Evolutionary conservation across 2,797 vertebrate species (phyloP).

Genomic region (Pseudomugil tenellus): DNA sequence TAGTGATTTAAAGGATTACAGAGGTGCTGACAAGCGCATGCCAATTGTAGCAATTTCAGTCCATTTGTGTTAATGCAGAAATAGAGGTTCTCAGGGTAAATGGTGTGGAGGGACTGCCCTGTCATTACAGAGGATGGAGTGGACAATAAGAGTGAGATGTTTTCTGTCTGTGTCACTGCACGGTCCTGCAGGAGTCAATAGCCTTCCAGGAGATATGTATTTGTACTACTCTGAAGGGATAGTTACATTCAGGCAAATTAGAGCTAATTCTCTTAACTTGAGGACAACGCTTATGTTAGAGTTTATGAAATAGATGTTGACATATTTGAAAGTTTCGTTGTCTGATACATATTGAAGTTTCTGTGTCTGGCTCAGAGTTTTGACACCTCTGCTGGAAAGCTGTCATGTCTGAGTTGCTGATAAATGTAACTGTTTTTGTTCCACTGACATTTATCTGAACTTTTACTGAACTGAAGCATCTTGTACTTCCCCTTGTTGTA

Average conservation of each 20-base stretch:
- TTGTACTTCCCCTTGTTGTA: no score
- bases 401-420: no score
- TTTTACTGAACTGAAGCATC: no score
- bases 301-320: no score
- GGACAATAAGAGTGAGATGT: constrained; percentile 43
- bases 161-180: constrained; percentile 39
- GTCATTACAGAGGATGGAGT: constrained; percentile 45
- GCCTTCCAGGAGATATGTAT: constrained; percentile 63
- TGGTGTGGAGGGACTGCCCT: constrained; percentile 26
- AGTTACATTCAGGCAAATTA: constrained; percentile 59
- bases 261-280: constrained; percentile 57
- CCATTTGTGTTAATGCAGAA: constrained; percentile 17
- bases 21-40: constrained; percentile 30
- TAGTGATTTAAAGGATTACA: constrained; percentile 39
- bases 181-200: constrained; percentile 61
- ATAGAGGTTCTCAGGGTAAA: constrained; percentile 28
- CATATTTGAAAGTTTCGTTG: no score
- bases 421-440: no score
- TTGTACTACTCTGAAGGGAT: constrained; percentile 50
- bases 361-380: no score
- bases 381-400: no score
- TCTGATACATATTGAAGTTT: no score
- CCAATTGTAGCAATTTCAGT: constrained; percentile 23
- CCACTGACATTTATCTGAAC: no score
- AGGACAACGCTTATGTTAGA: no score